Conservation (phyloP, 2,797 vertebrate genomes). For the Urosaurus nigricauda region DNA sequence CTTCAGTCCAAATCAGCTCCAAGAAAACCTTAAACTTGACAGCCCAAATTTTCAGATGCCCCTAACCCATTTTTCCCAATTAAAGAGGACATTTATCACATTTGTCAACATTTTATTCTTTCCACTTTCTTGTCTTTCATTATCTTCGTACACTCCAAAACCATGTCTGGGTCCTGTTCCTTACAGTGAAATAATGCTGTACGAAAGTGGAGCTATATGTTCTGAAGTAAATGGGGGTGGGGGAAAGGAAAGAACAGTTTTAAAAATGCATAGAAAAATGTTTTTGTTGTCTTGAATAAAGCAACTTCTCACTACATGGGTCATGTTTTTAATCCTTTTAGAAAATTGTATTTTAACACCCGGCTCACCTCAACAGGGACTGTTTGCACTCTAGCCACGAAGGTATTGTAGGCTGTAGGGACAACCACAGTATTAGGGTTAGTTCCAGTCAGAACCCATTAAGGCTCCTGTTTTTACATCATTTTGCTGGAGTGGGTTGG, state of each 20-base stretch:
- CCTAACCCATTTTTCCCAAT: neutral
- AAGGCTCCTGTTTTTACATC: neutral
- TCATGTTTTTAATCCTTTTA: too few relatives aligned
- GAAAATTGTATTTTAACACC: rapidly evolving
- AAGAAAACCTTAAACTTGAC: too few relatives aligned
- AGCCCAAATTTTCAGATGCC: rapidly evolving
- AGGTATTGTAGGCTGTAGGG: conserved; percentile 67
- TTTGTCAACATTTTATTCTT: neutral
- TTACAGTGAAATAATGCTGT: neutral
- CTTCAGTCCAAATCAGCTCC: too few relatives aligned
- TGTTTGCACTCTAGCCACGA: conserved; percentile 62
- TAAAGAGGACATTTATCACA: neutral
- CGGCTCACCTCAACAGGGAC: conserved; percentile 70
- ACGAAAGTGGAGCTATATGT: neutral
- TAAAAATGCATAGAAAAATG: neutral
- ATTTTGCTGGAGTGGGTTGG: too few relatives aligned
- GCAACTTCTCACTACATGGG: neutral
- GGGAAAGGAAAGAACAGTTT: neutral
- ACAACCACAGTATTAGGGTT: neutral
- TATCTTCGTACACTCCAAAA: conserved; percentile 65
- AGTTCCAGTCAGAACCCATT: neutral
- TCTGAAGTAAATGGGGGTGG: conserved; percentile 34
- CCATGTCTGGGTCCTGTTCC: conserved; percentile 58
- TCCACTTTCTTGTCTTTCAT: rapidly evolving
- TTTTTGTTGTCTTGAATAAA: neutral